Evolutionary conservation across 2,888 invertebrate species (phyloP).

Genomic region (Caenorhabditis imperialis): DNA sequence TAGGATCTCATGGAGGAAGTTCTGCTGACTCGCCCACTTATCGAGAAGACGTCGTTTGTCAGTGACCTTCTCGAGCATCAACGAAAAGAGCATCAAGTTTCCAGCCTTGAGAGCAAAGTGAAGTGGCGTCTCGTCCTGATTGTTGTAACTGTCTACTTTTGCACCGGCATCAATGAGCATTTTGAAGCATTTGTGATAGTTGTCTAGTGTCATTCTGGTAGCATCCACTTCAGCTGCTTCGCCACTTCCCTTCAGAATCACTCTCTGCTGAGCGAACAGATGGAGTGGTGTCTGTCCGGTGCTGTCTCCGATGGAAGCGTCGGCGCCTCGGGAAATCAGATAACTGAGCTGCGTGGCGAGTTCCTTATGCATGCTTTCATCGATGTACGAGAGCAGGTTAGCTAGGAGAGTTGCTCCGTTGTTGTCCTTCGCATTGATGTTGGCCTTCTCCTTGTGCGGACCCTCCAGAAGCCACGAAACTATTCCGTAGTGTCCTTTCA

Average conservation of each 20-base stretch:
- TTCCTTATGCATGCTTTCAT: slow-evolving; percentile 49
- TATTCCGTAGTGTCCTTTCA: slow-evolving; percentile 77
- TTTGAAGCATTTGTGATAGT: slow-evolving; percentile 60
- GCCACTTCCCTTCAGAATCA: slow-evolving; percentile 41
- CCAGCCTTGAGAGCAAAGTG: slow-evolving; percentile 53
- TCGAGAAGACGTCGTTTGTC: slow-evolving; percentile 44
- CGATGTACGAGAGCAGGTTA: slow-evolving; percentile 57
- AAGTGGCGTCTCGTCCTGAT: slow-evolving; percentile 51
- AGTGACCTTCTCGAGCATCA: slow-evolving; percentile 45
- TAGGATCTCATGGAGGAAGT: slow-evolving; percentile 56
- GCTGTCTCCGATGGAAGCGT: slow-evolving; percentile 49
- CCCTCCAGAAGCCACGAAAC: slow-evolving; percentile 65
- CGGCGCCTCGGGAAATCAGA: slow-evolving; percentile 58
- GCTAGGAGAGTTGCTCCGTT: slow-evolving; percentile 65
- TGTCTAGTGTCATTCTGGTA: slow-evolving; percentile 42
- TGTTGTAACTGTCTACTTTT: slow-evolving; percentile 39
- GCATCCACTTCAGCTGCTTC: slow-evolving; percentile 31
- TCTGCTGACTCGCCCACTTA: slow-evolving; percentile 48
- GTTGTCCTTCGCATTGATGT: slow-evolving; percentile 68
- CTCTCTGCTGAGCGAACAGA: slow-evolving; percentile 42
- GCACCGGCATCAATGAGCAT: slow-evolving; percentile 56
- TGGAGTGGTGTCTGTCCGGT: slow-evolving; percentile 56
- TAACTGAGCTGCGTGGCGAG: slow-evolving; percentile 62
- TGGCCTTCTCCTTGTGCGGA: slow-evolving; percentile 48
- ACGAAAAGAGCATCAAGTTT: slow-evolving; percentile 51